These are phyloP conservation scores for Pangasianodon gigas DNA, from an alignment of 2,113 vertebrate genomes.

Conservation along the genomic window DNA sequence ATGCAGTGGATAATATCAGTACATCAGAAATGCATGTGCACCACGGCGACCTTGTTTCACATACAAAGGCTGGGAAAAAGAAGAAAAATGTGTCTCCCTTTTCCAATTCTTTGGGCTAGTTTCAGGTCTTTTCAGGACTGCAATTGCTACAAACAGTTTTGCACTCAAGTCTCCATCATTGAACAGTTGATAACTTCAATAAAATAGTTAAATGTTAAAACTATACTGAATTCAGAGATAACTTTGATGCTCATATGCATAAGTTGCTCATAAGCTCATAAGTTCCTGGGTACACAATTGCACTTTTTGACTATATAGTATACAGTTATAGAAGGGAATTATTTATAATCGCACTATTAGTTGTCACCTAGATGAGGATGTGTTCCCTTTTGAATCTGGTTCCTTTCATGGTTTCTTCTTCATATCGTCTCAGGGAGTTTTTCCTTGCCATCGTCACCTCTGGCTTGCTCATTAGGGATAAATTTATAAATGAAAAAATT, in stretches of 20 bases:
- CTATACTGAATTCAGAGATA: not conserved
- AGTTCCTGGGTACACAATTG: too few species aligned
- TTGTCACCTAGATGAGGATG: too few species aligned
- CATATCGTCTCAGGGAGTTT: too few species aligned
- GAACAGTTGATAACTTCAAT: not conserved
- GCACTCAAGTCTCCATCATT: not conserved
- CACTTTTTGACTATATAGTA: too few species aligned
- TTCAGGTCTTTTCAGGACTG: not conserved
- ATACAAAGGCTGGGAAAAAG: not conserved
- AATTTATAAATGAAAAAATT: too few species aligned
- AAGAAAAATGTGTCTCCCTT: not conserved
- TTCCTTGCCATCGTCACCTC: too few species aligned
- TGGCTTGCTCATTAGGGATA: too few species aligned
- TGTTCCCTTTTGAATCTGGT: too few species aligned
- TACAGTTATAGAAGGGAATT: too few species aligned
- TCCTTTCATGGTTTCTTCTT: too few species aligned
- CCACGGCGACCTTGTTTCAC: not conserved
- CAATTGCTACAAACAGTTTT: too few species aligned
- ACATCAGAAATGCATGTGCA: not conserved
- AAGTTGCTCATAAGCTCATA: not conserved
- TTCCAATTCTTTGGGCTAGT: not conserved
- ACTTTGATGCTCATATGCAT: not conserved
- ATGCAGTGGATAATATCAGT: not conserved
- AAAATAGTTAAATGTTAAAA: not conserved
- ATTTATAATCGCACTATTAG: too few species aligned